These are phyloP conservation scores for Craseonycteris thonglongyai DNA, from an alignment of 2,113 vertebrate species.

Conservation along the genomic window DNA sequence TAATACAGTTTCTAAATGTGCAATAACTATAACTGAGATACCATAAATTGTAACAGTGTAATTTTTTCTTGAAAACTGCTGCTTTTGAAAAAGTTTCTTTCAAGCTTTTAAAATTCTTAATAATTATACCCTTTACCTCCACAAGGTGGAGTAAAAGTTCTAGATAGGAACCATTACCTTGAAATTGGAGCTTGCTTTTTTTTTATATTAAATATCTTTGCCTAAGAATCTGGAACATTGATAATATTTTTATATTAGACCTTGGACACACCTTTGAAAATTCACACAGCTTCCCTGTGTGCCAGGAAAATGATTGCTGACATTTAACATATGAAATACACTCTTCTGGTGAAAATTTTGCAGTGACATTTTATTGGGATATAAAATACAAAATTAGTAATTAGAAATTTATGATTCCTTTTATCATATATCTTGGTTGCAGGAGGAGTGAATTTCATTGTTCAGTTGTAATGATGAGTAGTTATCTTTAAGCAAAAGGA, in stretches of 20 bases:
- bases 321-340: not conserved
- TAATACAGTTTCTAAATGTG: constrained; percentile 2
- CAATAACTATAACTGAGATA: not conserved
- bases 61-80: not conserved
- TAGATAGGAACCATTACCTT: not conserved
- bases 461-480: not conserved
- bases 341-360: not conserved
- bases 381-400: not conserved
- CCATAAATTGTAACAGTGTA: not conserved
- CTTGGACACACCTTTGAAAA: constrained; percentile 1
- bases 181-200: constrained; percentile 28
- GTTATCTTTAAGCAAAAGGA: not conserved
- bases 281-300: not conserved
- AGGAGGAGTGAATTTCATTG: not conserved
- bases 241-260: not conserved
- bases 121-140: constrained; percentile 62
- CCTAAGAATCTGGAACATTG: not conserved
- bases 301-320: not conserved
- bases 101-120: constrained; percentile 37
- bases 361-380: not conserved
- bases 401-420: not conserved
- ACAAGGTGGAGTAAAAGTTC: constrained; percentile 75
- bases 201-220: constrained; percentile 27
- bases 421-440: not conserved
- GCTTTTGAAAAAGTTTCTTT: not conserved